Evolutionary conservation across 2,797 vertebrate species (phyloP), one percentile per base, ranked within the genome.

Genomic region (Erpetoichthys calabaricus): DNA sequence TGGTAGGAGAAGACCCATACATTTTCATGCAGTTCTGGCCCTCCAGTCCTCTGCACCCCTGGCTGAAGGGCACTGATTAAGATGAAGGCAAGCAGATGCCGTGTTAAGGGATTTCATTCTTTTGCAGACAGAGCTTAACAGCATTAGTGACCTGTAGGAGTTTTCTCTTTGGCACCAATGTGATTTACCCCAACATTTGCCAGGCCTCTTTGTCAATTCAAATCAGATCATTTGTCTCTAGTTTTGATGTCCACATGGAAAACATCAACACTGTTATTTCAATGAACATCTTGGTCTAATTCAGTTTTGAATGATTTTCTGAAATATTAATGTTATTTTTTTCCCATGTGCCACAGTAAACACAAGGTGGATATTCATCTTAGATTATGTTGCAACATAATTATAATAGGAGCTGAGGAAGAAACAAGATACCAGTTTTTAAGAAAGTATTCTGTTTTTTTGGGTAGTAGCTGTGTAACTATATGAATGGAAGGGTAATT

Each of bases 181-280:
- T 59, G 59, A 65, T 68, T 68, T 59, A 4, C 57, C 44, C 57
- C 67, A 59, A 60, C 56, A 69, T 65, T 68, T 66, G 65, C 59
- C 63, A 65, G 62, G 61, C 64, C 59, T 63, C n/a, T 51, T 59
- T 58, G 56, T 63, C 65, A 62, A 60, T 57, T 66, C 60, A 65
- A 56, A 49, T 50, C 56, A 44, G 7, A 45, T 59, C 42, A 68
- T 61, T 58, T 45, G 56, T 67, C 65, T 70, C 60, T 53, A 59
- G 59, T 62, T 42, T 43, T 54, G 43, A 53, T 47, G 25, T 25
- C 45, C 45, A 58, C 54, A 49, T 56, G 61, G 57, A 62, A 59
- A 55, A 7, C 54, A 63, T 56, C 57, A 63, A 59, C 57, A 56
- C 61, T 51, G 44, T 56, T 53, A 59, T 59, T 63, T 10, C 45